Evolutionary conservation across 2,113 vertebrate species (phyloP).

Genomic region (Prunella himalayana): DNA sequence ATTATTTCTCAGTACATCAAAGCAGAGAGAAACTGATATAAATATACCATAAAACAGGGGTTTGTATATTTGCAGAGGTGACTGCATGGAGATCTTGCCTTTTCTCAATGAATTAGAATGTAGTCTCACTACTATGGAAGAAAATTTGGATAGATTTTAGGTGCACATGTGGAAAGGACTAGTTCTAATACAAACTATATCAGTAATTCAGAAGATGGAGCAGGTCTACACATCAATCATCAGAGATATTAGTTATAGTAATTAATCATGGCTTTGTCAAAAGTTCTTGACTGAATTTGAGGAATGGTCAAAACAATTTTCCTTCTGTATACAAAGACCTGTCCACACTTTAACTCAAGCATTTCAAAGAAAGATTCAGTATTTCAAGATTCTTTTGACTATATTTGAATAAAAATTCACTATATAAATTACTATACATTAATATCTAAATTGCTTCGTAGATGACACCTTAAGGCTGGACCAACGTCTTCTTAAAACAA

Average conservation of each 20-base stretch:
- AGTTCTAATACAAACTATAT: not conserved
- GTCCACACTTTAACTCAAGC: not conserved
- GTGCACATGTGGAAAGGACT: not conserved
- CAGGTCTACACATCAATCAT: not conserved
- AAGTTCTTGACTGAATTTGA: not conserved
- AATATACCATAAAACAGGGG: not conserved
- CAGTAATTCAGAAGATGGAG: not conserved
- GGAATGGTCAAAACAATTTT: not conserved
- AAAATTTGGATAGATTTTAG: not conserved
- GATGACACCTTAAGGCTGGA: slow-evolving; percentile 91
- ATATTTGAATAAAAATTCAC: not conserved
- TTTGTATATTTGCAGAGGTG: not conserved
- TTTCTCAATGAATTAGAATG: not conserved
- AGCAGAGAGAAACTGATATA: not conserved
- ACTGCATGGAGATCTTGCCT: not conserved
- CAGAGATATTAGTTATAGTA: not conserved
- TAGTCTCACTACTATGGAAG: not conserved
- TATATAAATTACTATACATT: not conserved
- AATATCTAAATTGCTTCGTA: slow-evolving; percentile 52
- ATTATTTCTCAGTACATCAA: not conserved
- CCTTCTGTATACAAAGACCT: not conserved
- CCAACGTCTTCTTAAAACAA: slow-evolving; percentile 80
- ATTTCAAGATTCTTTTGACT: not conserved
- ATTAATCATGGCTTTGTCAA: not conserved
- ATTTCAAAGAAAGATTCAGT: not conserved